Evolutionary conservation across 2,113 vertebrate species (phyloP), one percentile per base, ranked within the genome.

Genomic region (Salvelinus alpinus): DNA sequence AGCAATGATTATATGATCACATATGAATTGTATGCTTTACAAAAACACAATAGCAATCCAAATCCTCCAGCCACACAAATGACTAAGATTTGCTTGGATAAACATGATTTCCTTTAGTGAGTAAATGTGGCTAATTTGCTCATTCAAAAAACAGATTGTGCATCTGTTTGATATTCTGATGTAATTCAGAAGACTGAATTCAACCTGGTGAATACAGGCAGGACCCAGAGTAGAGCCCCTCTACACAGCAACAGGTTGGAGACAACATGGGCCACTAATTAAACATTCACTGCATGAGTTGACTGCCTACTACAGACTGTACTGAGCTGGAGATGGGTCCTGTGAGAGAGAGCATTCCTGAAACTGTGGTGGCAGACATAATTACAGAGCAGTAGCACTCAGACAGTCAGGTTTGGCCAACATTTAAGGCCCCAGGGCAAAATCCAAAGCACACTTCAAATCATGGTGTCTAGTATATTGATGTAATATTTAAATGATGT

Each of bases 321-420:
- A 44, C 38, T 44, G 38, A 62, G 59, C 59, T 9, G 0, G 59
- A 22, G n/a, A 24, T 62, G 27, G 66, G 24, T n/a, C n/a, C 71
- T 14, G 12, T 38, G 16, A 18, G 51, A 54, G 34, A 31, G 24
- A 51, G 31, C 1, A 59, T 38, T 2, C 22, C 3, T 22, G 22
- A 77, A 18, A 66, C 44, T 72, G 29, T 73, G 25, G 76, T 71
- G 74, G 70, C 65, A 76, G 72, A 71, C 79, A 29, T 70, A 80
- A 70, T 54, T 64, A 4, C 29, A 76, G 70, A 29, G 67, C 48
- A 47, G 38, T 9, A 44, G 66, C 13, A 78, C 66, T 80, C 72
- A 72, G 54, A 78, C 70, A 47, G 76, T 75, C 73, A 75, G 77
- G 75, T 84, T 80, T 64, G 11, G 75, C 44, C 60, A 79, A n/a